phyloP scores from a whole-genome alignment of 2,113 vertebrate genomes.

The Gracilinanus agilis region DNA sequence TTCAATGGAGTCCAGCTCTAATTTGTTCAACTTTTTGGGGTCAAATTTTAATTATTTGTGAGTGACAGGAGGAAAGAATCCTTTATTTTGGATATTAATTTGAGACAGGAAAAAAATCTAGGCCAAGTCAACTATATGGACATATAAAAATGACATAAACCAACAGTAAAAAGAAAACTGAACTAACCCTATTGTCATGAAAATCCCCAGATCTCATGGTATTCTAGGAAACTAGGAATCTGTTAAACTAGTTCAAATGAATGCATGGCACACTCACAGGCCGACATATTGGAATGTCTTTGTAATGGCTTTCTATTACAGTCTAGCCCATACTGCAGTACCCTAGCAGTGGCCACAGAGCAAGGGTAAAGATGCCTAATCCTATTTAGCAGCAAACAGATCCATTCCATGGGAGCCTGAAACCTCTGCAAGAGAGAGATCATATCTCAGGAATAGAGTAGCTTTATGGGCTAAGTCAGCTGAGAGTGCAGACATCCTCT shows the following conservation, averaged over 20 bases:
- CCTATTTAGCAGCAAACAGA: background rate
- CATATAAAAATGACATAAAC: background rate
- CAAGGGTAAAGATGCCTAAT: background rate
- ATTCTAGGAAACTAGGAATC: conserved; percentile 40
- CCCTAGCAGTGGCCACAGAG: conserved; percentile 8
- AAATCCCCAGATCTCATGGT: background rate
- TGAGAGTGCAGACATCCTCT: background rate
- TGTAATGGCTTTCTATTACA: background rate
- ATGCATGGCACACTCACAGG: background rate
- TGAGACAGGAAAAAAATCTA: conserved; percentile 14
- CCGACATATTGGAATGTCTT: background rate
- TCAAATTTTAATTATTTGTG: conserved; percentile 28
- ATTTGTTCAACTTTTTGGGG: background rate
- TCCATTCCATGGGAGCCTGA: background rate
- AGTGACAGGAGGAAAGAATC: conserved; percentile 5
- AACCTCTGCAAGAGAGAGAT: background rate
- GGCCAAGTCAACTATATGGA: conserved; percentile 10
- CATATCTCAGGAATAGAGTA: background rate
- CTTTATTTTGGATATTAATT: too few relatives aligned
- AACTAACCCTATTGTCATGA: background rate
- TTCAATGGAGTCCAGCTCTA: background rate
- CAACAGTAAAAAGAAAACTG: conserved; percentile 17
- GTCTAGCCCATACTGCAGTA: conserved; percentile 2
- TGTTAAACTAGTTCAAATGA: conserved; percentile 24
- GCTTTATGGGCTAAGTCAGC: background rate